phyloP scores from a whole-genome alignment of 2,797 vertebrate genomes.

The Myotis findleyi region DNA sequence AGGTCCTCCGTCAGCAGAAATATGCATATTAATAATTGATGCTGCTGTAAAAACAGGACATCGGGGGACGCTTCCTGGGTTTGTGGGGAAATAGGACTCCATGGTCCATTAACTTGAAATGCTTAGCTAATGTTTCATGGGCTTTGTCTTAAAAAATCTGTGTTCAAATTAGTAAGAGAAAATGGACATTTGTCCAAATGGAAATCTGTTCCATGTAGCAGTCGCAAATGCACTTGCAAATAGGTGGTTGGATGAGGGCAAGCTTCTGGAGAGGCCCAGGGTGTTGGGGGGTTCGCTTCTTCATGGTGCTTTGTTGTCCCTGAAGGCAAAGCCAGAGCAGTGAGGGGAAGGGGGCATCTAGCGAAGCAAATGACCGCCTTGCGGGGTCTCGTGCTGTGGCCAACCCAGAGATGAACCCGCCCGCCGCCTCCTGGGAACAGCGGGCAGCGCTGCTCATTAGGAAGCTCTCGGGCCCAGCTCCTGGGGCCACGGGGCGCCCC shows the following conservation, averaged over 20 bases:
- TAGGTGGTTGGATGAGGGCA: neutral
- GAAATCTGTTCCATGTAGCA: constrained; percentile 80
- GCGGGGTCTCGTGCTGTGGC: fast-evolving
- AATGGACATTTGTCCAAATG: constrained; percentile 86
- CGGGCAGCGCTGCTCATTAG: fast-evolving
- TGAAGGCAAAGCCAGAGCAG: fast-evolving
- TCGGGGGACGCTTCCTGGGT: constrained; percentile 79
- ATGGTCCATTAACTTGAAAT: constrained; percentile 86
- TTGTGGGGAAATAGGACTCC: constrained; percentile 84
- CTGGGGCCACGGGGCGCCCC: neutral
- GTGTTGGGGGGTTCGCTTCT: neutral
- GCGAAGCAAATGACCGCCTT: neutral
- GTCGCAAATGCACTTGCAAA: constrained; percentile 51
- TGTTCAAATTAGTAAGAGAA: constrained; percentile 86
- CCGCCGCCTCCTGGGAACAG: neutral
- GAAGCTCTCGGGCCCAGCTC: neutral
- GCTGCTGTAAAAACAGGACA: constrained; percentile 83
- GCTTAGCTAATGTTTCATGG: constrained; percentile 89
- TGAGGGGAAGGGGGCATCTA: fast-evolving
- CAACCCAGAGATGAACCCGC: neutral
- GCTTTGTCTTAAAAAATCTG: constrained; percentile 86
- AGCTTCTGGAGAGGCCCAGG: neutral
- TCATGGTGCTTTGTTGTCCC: fast-evolving
- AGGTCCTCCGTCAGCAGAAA: constrained; percentile 89
- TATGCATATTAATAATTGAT: constrained; percentile 90